Evolutionary conservation across 2,888 invertebrate genomes (phyloP), one percentile per base, ranked within the genome.

Genomic region (Ochlodes sylvanus): DNA sequence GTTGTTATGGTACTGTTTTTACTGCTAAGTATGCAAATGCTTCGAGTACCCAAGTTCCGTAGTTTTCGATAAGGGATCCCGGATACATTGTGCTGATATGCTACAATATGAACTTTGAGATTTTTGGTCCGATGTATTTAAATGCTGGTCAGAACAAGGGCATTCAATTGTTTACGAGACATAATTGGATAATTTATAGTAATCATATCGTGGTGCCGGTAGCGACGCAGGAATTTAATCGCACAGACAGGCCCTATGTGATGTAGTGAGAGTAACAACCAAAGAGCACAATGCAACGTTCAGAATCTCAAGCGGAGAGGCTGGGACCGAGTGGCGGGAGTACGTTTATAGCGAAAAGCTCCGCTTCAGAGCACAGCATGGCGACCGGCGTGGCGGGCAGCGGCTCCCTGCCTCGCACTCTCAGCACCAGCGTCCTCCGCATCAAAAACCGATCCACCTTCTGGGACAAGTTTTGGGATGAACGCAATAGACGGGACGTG

Each of bases 381-480:
- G 94, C 91, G 73, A 94, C 87, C 74, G 92, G 87, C 78, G 94
- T 85, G 77, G 88, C 94, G 68, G 94, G 79, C 78, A 91, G 79
- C 87, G 85, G 91, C 69, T 94, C 94, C 67, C 90, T 96, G 72
- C 96, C 96, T 4, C 93, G 96, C 71, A 96, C 96, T 12, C 94
- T 96, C 72, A 97, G 96, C 85, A 97, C 97, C 71, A 97, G 97
- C 77, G 97, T 96, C 47, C 94, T 98, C 63, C 94, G 97, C 78
- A 96, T 97, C 82, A 96, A 96, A 81, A 95, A 96, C 85, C 94
- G 97, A 77, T 95, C 96, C 71, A 95, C 96, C 57, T 98, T 97
- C 87, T 97, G 97, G 97, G 96, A 97, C 82, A 97, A 97, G 88
- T 96, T 96, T 89, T 96, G 96, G 95, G 95, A 95, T 77, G 95